Evolutionary conservation across 2,888 invertebrate genomes (phyloP), one percentile per base, ranked within the genome.

Genomic region (Leptopilina drosophilae): DNA sequence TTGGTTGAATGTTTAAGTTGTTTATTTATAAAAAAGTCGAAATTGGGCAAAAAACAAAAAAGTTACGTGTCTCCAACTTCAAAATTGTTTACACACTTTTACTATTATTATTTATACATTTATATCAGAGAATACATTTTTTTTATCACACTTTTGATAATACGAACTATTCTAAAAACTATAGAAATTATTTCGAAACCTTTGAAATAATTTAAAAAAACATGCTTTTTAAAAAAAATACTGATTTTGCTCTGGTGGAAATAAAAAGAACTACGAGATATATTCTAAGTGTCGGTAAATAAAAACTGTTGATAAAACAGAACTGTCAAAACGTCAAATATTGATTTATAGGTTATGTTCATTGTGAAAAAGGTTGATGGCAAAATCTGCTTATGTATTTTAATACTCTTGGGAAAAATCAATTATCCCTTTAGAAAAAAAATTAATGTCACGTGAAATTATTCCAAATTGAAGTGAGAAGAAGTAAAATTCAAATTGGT

Each of bases 301-400:
- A 11, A 11, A 49, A 49, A 49, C 12, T 11, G 49, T 11, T 12
- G 49, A 11, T 49, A 49, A 49, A 49, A 49, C 49, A 49, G 49
- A 66, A 20, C 15, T 67, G 46, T 67, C 15, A 40, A 67, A 46
- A 67, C 26, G 67, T 15, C 67, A 67, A 67, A 67, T 46, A 40
- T 4, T 67, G 11, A 67, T 42, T 49, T 49, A 40, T 49, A 49
- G 67, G 67, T 67, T 46, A 67, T 67, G 40, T 46, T 33, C 26
- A 67, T 26, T 33, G 11, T 40, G 6, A 15, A 7, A 33, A 67
- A 40, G 33, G 33, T 33, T 33, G 46, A 9, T 33, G 20, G 42
- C 8, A 49, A 40, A 49, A 11, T 9, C 40, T 15, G 67, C 33
- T 26, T n/a, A 33, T 33, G 33, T 66, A 20, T 20, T 62, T 15